phyloP scores from a whole-genome alignment of 2,888 invertebrate genomes.

The Cartodere bifasciata region DNA sequence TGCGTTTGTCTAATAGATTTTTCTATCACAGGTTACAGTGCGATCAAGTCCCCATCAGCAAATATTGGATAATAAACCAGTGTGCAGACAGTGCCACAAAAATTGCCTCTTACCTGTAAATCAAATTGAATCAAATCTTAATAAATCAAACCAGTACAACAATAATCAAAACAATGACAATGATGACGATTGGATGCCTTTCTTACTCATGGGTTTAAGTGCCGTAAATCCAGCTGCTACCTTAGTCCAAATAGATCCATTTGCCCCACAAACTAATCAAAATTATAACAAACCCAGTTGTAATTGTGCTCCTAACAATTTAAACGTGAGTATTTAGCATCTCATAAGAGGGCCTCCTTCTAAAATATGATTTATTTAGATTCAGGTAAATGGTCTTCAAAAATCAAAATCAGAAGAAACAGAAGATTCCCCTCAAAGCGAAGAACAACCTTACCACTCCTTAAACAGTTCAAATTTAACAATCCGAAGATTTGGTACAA shows the following conservation, averaged over 20 bases:
- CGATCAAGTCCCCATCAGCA: conserved; percentile 61
- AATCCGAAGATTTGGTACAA: conserved; percentile 49
- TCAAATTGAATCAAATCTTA: conserved; percentile 29
- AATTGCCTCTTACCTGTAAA: conserved; percentile 53
- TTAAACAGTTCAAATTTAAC: conserved; percentile 45
- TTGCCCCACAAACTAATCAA: conserved; percentile 27
- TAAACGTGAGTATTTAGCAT: conserved; percentile 1
- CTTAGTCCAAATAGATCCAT: conserved; percentile 44
- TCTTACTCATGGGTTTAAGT: conserved; percentile 55
- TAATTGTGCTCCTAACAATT: not conserved
- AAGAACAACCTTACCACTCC: conserved; percentile 62
- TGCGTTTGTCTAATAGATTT: not conserved
- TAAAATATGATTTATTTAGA: conserved; percentile 1
- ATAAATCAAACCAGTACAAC: conserved; percentile 21
- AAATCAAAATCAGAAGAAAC: conserved; percentile 42
- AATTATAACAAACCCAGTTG: not conserved
- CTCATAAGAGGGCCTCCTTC: conserved; percentile 12
- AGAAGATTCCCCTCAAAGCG: conserved; percentile 56
- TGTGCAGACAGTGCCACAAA: conserved; percentile 68
- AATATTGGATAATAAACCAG: conserved; percentile 58
- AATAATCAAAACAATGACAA: conserved; percentile 19
- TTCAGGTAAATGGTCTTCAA: conserved; percentile 15
- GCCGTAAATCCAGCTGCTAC: conserved; percentile 49
- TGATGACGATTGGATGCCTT: conserved; percentile 45
- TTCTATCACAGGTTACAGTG: conserved; percentile 52